Evolutionary conservation across 2,113 vertebrate species (phyloP), one percentile per base, ranked within the genome.

Genomic region (Bothrops jararaca): DNA sequence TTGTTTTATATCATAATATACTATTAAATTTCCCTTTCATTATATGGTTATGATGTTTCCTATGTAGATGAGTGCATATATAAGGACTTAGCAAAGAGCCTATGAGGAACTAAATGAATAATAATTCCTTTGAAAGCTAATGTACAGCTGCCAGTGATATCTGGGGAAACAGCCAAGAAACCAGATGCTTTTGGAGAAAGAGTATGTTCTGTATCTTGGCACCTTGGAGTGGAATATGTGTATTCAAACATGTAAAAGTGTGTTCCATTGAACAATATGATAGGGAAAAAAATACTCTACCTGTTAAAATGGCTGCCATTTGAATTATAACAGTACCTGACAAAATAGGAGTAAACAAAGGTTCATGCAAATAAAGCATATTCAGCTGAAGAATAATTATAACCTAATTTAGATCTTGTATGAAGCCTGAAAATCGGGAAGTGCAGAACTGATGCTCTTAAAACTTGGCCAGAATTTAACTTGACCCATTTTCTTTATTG

Each of bases 111-210:
- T 93, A 93, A 93, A 42, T 88, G 45, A 52, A 88, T 90, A 87
- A 93, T 86, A 93, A 12, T 1, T 94, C 89, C 1, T 94, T 89
- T 92, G 93, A 93, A 94, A 93, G 54, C 54, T 95, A 96, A 96
- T 1, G 4, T 58, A 93, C 92, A 96, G 89, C 91, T 95, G 94
- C 90, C 93, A 96, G 52, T 89, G 91, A 23, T 93, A 92, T 94
- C 94, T 94, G 93, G 80, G 88, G 93, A 95, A 29, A 50, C 80
- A 95, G 95, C 93, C 94, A 96, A 95, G 80, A 95, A 93, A 86
- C 54, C 95, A 97, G 95, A 94, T 87, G 58, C 87, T 95, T 93
- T 92, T 1, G 92, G 91, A 92, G 94, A 88, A 90, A 90, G 42
- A 90, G 53, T 34, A 90, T 74, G 8, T 34, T 93, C 34, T 92